Evolutionary conservation across 2,113 vertebrate genomes (phyloP), one percentile per base, ranked within the genome.

Genomic region (Peucedramus taeniatus): DNA sequence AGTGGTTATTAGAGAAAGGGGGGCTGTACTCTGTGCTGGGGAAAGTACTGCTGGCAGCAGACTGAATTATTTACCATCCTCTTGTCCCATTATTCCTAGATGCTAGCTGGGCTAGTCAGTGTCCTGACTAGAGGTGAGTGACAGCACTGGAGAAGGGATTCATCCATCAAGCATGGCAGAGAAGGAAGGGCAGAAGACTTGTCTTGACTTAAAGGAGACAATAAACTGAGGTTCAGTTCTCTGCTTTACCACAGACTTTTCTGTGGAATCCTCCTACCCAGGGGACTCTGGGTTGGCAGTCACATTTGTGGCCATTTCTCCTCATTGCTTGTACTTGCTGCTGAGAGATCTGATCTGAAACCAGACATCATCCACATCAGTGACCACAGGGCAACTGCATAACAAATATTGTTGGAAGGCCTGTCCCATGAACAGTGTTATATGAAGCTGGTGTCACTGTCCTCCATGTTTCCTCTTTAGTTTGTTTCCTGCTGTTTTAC

Each of bases 251-350:
- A 26, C 28, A 50, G 44, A 42, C 40, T 69, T 88, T 89, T 42
- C 28, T n/a, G 3, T 42, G 63, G n/a, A 27, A 53, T 72, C 3
- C 0, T 79, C 9, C 33, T 27, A 20, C 10, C 40, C 3, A 0
- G 27, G 23, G 60, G 31, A 8, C 16, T 53, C 22, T 37, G 53
- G 13, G 4, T 4, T 89, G 49, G 11, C 42, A 71, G 17, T 61
- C 53, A 54, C 22, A 20, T 45, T 13, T 57, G 23, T 69, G 68
- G 35, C 20, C 21, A 9, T 86, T 2, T 5, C n/a, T 93, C 45
- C 51, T n/a, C 26, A 14, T 59, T 68, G 31, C 40, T 89, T 89
- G 4, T 42, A 24, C 33, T 51, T 64, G 30, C 37, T 83, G 50
- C 66, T 80, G 33, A 23, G 45, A 69, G 33, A 8, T 45, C 53